phyloP scores from a whole-genome alignment of 2,113 vertebrate genomes.

The Antechinus stuartii region DNA sequence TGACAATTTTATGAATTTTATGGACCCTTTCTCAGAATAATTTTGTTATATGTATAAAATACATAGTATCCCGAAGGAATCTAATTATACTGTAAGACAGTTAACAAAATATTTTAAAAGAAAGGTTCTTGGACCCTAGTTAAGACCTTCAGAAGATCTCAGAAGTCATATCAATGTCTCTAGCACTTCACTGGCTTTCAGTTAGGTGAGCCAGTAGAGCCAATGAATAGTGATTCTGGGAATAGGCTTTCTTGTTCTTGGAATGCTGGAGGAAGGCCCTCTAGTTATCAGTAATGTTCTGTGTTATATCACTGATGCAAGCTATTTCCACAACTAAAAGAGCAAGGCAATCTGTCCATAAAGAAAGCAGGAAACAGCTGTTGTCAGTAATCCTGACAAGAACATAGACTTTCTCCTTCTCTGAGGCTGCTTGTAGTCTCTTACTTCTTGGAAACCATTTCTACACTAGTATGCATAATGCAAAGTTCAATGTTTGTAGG shows the following conservation, averaged over 20 bases:
- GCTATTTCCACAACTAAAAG: not conserved
- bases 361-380: not conserved
- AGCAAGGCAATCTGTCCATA: not conserved
- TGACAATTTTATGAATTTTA: not conserved
- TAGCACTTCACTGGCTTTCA: not conserved
- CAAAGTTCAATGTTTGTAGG: not conserved
- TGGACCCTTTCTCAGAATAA: not conserved
- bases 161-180: not conserved
- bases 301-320: not conserved
- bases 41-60: not conserved
- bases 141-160: not conserved
- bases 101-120: not conserved
- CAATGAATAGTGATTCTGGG: not conserved
- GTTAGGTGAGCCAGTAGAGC: fast-evolving
- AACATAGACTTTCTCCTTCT: not conserved
- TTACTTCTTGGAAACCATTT: not conserved
- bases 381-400: not conserved
- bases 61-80: not conserved
- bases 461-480: not conserved
- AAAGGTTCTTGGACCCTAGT: not conserved
- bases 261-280: not conserved
- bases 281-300: not conserved
- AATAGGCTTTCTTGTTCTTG: not conserved
- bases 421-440: not conserved
- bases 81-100: not conserved